Evolutionary conservation across 1,140 invertebrate genomes (phyloP), one percentile per base, ranked within the genome.

Genomic region (Meteorus sp.): DNA sequence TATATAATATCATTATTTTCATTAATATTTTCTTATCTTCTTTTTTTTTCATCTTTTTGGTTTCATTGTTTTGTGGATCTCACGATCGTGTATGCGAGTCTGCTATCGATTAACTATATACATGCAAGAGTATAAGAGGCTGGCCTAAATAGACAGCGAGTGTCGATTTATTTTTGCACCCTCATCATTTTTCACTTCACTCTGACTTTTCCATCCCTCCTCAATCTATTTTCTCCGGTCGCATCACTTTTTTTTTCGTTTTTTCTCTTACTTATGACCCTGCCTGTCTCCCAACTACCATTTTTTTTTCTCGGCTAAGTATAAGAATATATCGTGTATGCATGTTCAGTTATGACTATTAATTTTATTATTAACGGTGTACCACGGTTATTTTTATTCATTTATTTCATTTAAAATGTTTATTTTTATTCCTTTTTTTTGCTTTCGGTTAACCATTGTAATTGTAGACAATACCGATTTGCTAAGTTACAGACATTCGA

Each of bases 351-450:
- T 55, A 47, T 41, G 35, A 35, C 33, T 51, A 56, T 51, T 58
- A 27, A 27, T 48, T 56, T 67, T 66, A 71, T 72, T 70, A 71
- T 72, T 69, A 62, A 73, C 66, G 69, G 73, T 64, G 60, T 73
- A 75, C 68, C 71, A 74, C 66, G 64, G 48, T 69, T 66, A 67
- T 54, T n/a, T n/a, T 70, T 75, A 60, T 75, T 74, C 71, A 74
- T 71, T 55, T 60, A 71, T 64, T 71, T 66, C 22, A 7, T 37
- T n/a, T 13, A 3, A 39, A 4, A 39, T 22, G 11, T 27, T 55
- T 55, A 25, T 22, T 55, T 55, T 43, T 23, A 47, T 59, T 33
- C 3, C 13, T 48, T 11, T 47, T 47, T 33, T 25, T 37, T 48
- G n/a, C 29, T 29, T 29, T 5, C 29, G 25, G 35, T 0, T 35